Percentiles rank a stretch among this genome's conserved stretches.
phyloP scores from a whole-genome alignment of 2,888 invertebrate genomes.

The Ectemnius continuus region DNA sequence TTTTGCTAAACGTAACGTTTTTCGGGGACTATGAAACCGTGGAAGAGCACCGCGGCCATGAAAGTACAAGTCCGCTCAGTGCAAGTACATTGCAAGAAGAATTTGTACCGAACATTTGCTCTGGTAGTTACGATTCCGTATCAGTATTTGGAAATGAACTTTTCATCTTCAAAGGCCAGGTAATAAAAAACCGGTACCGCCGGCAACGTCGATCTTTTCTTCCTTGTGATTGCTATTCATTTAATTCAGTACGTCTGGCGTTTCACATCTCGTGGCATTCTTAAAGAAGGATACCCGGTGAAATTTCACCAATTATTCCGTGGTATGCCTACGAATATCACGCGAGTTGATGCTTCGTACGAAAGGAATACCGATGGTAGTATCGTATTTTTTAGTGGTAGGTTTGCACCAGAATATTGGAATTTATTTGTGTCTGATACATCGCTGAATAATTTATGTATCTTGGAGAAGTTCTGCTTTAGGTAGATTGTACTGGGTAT shows the following conservation, averaged over 20 bases:
- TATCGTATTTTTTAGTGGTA: slow-evolving; percentile 9
- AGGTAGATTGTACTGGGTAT: slow-evolving; percentile 85
- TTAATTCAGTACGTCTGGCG: slow-evolving; percentile 14
- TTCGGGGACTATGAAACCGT: slow-evolving; percentile 9
- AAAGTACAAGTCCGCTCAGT: slow-evolving; percentile 51
- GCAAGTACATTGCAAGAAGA: neutral
- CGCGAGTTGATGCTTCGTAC: slow-evolving; percentile 9
- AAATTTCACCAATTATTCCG: slow-evolving; percentile 9
- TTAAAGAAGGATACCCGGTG: slow-evolving; percentile 10
- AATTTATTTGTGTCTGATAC: neutral
- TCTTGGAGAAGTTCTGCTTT: slow-evolving; percentile 36
- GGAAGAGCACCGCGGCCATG: slow-evolving; percentile 20
- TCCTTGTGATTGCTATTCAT: neutral
- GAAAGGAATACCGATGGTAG: slow-evolving; percentile 7
- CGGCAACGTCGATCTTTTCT: neutral
- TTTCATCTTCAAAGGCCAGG: slow-evolving; percentile 82
- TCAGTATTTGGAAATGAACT: slow-evolving; percentile 82
- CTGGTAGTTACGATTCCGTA: slow-evolving; percentile 84
- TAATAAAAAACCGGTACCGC: slow-evolving; percentile 55
- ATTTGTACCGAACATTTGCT: slow-evolving; percentile 82
- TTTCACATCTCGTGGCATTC: slow-evolving; percentile 6
- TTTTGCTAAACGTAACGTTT: neutral
- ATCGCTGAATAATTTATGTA: neutral
- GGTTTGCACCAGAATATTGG: slow-evolving; percentile 18
- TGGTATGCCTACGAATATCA: slow-evolving; percentile 2